Evolutionary conservation across 2,113 vertebrate species (phyloP), one percentile per base, ranked within the genome.

Genomic region (Pachyramphus minor): DNA sequence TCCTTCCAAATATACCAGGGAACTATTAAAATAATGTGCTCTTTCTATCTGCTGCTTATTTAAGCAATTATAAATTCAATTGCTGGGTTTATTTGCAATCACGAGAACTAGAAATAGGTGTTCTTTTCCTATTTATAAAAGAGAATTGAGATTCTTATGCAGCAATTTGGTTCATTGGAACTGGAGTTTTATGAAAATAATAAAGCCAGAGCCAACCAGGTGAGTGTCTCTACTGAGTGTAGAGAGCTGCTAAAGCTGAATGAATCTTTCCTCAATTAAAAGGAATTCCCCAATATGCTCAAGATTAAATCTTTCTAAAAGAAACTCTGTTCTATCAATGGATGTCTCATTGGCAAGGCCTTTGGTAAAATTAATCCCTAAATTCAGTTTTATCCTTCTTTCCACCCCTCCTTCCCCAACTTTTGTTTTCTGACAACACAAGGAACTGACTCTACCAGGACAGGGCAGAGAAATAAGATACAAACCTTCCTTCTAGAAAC

Each of bases 371-470:
- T 27, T 8, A 85, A 41, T n/a, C 30, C 9, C 6, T 37, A 39
- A 42, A 3, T 1, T 22, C 24, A n/a, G 4, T 0, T 22, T n/a
- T 23, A 15, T 24, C 3, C 5, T 45, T 28, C 9, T n/a, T n/a
- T n/a, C n/a, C n/a, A n/a, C n/a, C 41, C 7, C 18, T 8, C 20
- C 5, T 9, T 9, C 2, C 12, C 2, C 5, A 15, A 7, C 3
- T 4, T 82, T 76, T 67, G 5, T 3, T 59, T 87, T 91, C 41
- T 77, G 10, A 55, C 25, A 73, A 37, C 21, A 60, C 14, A 64
- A 45, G 11, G 15, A 68, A 52, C 33, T 33, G 23, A 4, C 37
- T 8, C 25, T 50, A 25, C 4, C 22, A 31, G 12, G 41, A 14
- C 10, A 84, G 9, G 17, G 9, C 14, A 88, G 8, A 9, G n/a